Conservation (phyloP, 2,888 invertebrate species). For the Elgonia sp. region DNA sequence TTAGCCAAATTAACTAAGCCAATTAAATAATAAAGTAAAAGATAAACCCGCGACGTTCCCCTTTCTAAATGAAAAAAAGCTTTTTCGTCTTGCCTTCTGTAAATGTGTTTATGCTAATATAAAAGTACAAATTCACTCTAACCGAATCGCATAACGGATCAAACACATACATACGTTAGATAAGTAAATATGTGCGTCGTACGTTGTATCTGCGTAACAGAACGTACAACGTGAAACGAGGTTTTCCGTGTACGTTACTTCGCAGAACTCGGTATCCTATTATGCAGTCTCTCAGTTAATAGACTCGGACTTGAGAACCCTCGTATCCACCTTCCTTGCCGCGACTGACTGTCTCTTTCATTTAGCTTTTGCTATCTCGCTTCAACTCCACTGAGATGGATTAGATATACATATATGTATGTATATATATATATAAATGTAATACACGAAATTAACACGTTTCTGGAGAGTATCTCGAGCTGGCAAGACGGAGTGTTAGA, state of each 20-base stretch:
- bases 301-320: constrained; percentile 80
- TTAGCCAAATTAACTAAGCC: constrained; percentile 33
- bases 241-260: constrained; percentile 79
- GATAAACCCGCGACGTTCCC: neutral
- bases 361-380: constrained; percentile 25
- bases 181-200: constrained; percentile 68
- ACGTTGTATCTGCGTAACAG: constrained; percentile 67
- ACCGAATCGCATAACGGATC: constrained; percentile 58
- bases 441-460: constrained; percentile 78
- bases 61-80: neutral
- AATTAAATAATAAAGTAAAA: constrained; percentile 44
- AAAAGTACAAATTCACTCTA: constrained; percentile 59
- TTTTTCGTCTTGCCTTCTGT: constrained; percentile 16
- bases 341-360: constrained; percentile 23
- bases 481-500: constrained; percentile 52
- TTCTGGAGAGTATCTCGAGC: constrained; percentile 61
- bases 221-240: constrained; percentile 70
- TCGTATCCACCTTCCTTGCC: constrained; percentile 57
- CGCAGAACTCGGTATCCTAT: constrained; percentile 80
- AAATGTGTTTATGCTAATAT: constrained; percentile 57
- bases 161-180: constrained; percentile 47
- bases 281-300: constrained; percentile 82
- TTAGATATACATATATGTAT: constrained; percentile 57
- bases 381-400: constrained; percentile 59
- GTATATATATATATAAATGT: constrained; percentile 63